Percentiles rank a stretch among this genome's conserved stretches.
Conservation (phyloP, 2,797 vertebrate species). For the Spinus olivaceus region DNA sequence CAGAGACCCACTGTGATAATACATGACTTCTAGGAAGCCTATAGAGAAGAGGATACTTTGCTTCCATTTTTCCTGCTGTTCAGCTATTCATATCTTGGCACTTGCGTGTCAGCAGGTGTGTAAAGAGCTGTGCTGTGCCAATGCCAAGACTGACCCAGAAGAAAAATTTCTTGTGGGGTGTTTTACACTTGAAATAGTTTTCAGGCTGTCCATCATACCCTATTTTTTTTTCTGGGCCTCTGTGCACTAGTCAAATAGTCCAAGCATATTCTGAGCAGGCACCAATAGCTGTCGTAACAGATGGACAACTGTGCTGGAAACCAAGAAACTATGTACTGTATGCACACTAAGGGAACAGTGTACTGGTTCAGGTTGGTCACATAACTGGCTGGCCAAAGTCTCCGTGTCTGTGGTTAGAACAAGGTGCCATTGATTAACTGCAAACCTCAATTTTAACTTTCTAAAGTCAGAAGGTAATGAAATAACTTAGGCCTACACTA, state of each 20-base stretch:
- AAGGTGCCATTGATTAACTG: conserved; percentile 12
- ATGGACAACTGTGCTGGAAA: conserved; percentile 48
- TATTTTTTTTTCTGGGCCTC: conserved; percentile 13
- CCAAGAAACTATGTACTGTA: conserved; percentile 42
- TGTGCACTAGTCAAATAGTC: conserved; percentile 31
- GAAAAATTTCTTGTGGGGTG: background rate
- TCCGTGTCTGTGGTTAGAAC: conserved; percentile 7
- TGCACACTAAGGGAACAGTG: conserved; percentile 39
- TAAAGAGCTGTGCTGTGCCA: background rate
- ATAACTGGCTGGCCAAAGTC: background rate
- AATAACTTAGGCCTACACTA: background rate
- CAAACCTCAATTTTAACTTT: background rate
- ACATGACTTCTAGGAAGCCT: conserved; percentile 44
- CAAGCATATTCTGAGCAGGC: conserved; percentile 59
- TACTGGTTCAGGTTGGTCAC: conserved; percentile 19
- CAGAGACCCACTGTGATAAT: conserved; percentile 17
- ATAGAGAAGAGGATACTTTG: conserved; percentile 9
- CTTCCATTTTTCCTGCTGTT: conserved; percentile 44
- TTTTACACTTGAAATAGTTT: conserved; percentile 16
- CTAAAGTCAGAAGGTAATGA: background rate
- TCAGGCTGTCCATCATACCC: background rate
- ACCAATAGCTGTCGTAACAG: conserved; percentile 20
- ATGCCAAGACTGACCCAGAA: background rate
- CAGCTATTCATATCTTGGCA: conserved; percentile 54
- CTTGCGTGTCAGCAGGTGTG: conserved; percentile 2